Evolutionary conservation across 2,113 vertebrate genomes (phyloP), one percentile per base, ranked within the genome.

Genomic region (Maccullochella peelii): DNA sequence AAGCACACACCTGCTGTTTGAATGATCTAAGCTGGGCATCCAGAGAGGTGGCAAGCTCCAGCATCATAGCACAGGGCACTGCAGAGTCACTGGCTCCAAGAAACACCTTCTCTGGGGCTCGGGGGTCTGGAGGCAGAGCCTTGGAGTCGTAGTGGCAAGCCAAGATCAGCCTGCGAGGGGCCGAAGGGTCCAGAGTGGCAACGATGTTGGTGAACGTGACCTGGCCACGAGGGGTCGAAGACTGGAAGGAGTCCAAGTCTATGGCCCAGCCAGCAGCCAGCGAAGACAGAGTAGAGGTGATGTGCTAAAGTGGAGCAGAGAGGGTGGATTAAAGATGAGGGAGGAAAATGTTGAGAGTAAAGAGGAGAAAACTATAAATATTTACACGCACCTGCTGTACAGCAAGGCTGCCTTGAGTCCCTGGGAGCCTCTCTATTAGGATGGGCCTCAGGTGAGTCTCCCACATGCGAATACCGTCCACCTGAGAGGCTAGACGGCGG

Each of bases 101-200:
- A 44, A 98, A 98, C 12, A 92, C 80, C 57, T 73, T 79, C 59
- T 85, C 82, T 0, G 94, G 92, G 10, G 89, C 61, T 25, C 44
- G 88, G 0, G 89, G 84, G 49, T 95, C 94, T 0, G 87, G 61
- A 0, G 95, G 95, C 63, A 97, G 87, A 59, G 92, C 89, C 90
- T 98, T 98, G 6, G 97, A 97, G 94, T 98, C 97, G 0, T 97
- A 97, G 92, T 98, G 97, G 85, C 97, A 98, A 55, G 96, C 95
- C 0, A 98, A 93, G 6, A 95, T 94, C 57, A 98, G 93, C 76
- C 96, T 94, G 16, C 86, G 96, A 4, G 94, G 93, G 20, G 96
- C 96, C 0, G 63, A 80, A 0, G 97, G 96, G 38, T 97, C 96
- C 77, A 96, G 93, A 0, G 96, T 97, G 42, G 97, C 97, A 8